Evolutionary conservation across 2,888 invertebrate genomes (phyloP), one percentile per base, ranked within the genome.

Genomic region (Ectobius pallidus): DNA sequence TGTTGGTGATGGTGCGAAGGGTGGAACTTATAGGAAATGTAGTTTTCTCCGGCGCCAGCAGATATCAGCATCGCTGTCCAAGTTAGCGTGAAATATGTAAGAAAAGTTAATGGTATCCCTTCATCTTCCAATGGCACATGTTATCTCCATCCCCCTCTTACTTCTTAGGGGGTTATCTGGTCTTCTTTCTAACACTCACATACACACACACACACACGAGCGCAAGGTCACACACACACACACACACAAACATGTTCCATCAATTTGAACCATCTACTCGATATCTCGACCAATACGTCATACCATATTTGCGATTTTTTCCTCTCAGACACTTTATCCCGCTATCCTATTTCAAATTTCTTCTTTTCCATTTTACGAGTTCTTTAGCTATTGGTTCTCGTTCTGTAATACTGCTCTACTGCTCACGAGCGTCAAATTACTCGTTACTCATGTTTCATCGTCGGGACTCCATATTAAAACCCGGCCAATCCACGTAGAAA

Each of bases 21-120:
- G 9, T 46, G 44, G 30, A 16, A 25, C 22, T n/a, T 58, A 22
- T 71, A 49, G 46, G 58, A 69, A 72, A 72, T 44, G 69, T 49
- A 69, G 68, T 69, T 72, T 61, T 52, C 25, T 39, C 34, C 46
- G 73, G 73, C 73, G 73, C 73, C 73, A 73, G 34, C 70, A 70
- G 73, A 70, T 73, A 73, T 70, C 73, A 73, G 67, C 73, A 65
- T 39, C 34, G 70, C 61, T 68, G 73, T 71, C 70, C 73, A 73
- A 70, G 70, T 67, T 49, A 68, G 70, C 68, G 73, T 73, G 73
- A 73, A 73, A 73, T 73, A 73, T 73, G 70, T 73, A 73, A 70
- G 73, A 58, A 73, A 73, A 73, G 52, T 70, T 71, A 73, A 73
- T 71, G 73, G 70, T 70, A 67, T 20, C 73, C 65, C 70, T 73